Percentiles rank a stretch among this genome's conserved stretches.
phyloP scores from a whole-genome alignment of 2,113 vertebrate species.

The Pedetes capensis region DNA sequence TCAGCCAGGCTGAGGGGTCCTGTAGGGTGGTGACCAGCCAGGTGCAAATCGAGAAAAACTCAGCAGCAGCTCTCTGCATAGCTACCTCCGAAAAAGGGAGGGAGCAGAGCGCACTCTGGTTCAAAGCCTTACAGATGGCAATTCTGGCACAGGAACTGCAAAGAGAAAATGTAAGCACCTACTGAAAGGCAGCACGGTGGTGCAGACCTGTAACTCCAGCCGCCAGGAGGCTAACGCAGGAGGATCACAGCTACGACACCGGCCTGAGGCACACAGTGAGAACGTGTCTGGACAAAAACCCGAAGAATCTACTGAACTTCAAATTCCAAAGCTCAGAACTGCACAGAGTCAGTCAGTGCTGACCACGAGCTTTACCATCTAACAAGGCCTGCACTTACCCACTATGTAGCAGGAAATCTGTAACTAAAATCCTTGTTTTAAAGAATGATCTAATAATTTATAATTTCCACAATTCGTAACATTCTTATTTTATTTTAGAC shows the following conservation, averaged over 20 bases:
- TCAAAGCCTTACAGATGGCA: not conserved
- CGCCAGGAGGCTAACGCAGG: not conserved
- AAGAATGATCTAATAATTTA: not conserved
- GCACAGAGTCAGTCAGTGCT: not conserved
- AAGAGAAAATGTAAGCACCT: not conserved
- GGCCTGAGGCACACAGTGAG: not conserved
- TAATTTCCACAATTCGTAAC: not conserved
- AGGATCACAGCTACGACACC: not conserved
- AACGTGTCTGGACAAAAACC: too few relatives aligned
- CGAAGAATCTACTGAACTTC: not conserved
- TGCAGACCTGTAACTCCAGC: not conserved
- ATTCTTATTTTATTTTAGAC: conserved; percentile 33
- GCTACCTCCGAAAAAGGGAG: not conserved
- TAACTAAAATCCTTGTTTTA: not conserved
- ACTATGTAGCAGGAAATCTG: not conserved
- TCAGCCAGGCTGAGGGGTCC: not conserved
- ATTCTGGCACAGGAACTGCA: not conserved
- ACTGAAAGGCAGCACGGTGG: not conserved
- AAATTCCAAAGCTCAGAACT: not conserved
- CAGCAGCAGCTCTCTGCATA: not conserved
- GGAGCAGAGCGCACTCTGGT: not conserved
- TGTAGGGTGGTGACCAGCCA: not conserved
- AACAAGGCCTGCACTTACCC: not conserved
- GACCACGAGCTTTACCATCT: not conserved
- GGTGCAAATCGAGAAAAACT: not conserved